Evolutionary conservation across 2,888 invertebrate genomes (phyloP).

Genomic region (Ecliptopera silaceata): DNA sequence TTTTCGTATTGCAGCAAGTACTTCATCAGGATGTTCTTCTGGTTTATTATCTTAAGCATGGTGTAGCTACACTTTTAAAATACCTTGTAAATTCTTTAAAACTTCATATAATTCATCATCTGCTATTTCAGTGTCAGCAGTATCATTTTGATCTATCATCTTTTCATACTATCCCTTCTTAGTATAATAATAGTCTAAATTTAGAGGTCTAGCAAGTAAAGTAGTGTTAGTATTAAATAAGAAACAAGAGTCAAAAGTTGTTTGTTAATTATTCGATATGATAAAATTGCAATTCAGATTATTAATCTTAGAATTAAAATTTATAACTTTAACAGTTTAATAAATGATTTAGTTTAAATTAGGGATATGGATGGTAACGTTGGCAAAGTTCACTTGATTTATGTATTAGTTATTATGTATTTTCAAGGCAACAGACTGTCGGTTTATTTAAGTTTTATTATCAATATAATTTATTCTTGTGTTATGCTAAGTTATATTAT

Average conservation of each 20-base stretch:
- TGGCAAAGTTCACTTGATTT: slow-evolving; percentile 56
- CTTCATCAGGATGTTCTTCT: slow-evolving; percentile 15
- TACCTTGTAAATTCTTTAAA: slow-evolving; percentile 61
- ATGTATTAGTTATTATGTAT: slow-evolving; percentile 32
- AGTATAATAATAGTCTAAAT: slow-evolving; percentile 64
- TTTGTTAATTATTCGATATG: slow-evolving; percentile 80
- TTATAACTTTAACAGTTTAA: slow-evolving; percentile 62
- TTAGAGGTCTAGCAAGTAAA: slow-evolving; percentile 67
- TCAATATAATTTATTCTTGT: slow-evolving; percentile 51
- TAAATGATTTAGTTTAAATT: slow-evolving; percentile 62
- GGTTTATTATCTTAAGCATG: background rate
- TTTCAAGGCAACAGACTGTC: slow-evolving; percentile 41
- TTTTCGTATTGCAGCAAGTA: slow-evolving; percentile 35
- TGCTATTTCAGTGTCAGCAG: slow-evolving; percentile 34
- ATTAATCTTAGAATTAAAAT: slow-evolving; percentile 74
- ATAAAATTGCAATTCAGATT: slow-evolving; percentile 82
- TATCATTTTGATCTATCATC: slow-evolving; percentile 46
- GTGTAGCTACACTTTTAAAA: slow-evolving; percentile 13
- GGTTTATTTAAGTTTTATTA: slow-evolving; percentile 43
- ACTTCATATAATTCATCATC: slow-evolving; percentile 38
- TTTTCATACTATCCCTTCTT: slow-evolving; percentile 59
- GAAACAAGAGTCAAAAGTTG: slow-evolving; percentile 73
- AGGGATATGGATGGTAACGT: slow-evolving; percentile 42
- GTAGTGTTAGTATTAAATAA: slow-evolving; percentile 68
- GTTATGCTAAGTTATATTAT: slow-evolving; percentile 51